Base-by-base conservation (phyloP, 2,113 vertebrate genomes). In the Cochlearius cochlearius region DNA sequence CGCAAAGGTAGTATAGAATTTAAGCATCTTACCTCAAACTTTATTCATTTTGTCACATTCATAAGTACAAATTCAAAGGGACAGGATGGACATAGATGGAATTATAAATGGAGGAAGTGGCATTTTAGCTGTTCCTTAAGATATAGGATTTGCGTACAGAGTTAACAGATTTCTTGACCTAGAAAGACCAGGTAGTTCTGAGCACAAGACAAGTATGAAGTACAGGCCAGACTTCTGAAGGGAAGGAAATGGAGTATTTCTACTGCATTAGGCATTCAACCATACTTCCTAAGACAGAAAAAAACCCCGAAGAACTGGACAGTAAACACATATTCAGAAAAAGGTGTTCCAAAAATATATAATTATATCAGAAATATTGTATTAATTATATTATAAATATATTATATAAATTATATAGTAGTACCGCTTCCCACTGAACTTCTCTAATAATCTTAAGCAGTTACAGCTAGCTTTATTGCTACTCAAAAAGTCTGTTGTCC, bases 171-270 rank as follows among this genome's bases (percentile, higher is more conserved):
- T 38, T 36, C 11, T 50, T 56, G 59, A 50, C 29, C 53, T 38
- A 80, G 47, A 76, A 90, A 76, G 41, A 84, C 67, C 32, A 75
- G 39, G n/a, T 15, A 91, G 22, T 47, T 52, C 39, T 38, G 22
- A 91, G 58, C 53, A 80, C 26, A 88, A 74, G 60, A 47, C 27
- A 83, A 86, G 13, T 45, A 91, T 17, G 22, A 94, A 88, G 26
- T 49, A 78, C 32, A 91, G 76, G 38, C 41, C 56, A 72, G 38
- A 68, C 9, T 87, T 73, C 32, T 53, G 10, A 72, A 88, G 29
- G 58, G 23, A 76, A 92, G 32, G 23, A 82, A 79, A 89, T 12
- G 1, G 5, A 86, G 5, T 63, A 80, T 52, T 79, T 83, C 38
- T 55, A 43, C 55, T 50, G 53, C 32, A 86, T 64, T 50, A n/a